Conservation (phyloP, 1,140 invertebrate genomes). For the Macrotrachela quadricornifera region DNA sequence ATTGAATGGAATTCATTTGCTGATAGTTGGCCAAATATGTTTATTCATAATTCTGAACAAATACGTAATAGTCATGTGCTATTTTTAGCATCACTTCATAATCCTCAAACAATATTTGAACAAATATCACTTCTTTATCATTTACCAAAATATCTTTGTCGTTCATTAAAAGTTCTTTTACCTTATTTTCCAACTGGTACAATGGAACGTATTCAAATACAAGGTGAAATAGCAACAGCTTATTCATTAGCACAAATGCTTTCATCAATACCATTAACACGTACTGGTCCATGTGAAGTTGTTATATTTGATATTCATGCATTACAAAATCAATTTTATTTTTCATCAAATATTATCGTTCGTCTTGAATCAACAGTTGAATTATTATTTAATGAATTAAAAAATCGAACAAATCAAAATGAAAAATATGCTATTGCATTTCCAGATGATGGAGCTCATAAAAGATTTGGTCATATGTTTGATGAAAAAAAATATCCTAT, state of each 20-base stretch:
- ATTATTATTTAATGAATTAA: constrained; percentile 16
- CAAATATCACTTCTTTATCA: constrained; percentile 27
- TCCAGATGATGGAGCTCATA: constrained; percentile 29
- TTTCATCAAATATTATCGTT: constrained; percentile 25
- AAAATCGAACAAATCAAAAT: constrained; percentile 9
- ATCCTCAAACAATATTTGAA: constrained; percentile 26
- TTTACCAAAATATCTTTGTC: constrained; percentile 28
- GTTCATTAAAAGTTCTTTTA: constrained; percentile 26
- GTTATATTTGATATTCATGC: constrained; percentile 30
- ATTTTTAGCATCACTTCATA: constrained; percentile 29
- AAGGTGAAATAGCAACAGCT: constrained; percentile 30
- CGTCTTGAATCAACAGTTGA: constrained; percentile 27
- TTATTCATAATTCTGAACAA: not conserved
- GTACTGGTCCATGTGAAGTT: constrained; percentile 27
- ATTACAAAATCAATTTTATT: constrained; percentile 31
- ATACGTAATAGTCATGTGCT: constrained; percentile 14
- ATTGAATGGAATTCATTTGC: not conserved
- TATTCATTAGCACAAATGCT: constrained; percentile 28
- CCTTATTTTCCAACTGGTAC: constrained; percentile 32
- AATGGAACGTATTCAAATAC: constrained; percentile 30
- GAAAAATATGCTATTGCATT: constrained; percentile 20
- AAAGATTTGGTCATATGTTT: constrained; percentile 23
- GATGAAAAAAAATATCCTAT: constrained; percentile 11
- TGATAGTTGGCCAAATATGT: not conserved
- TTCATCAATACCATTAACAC: constrained; percentile 24